Evolutionary conservation across 2,797 vertebrate species (phyloP).

Genomic region (Microctenopoma stevenorrisi): DNA sequence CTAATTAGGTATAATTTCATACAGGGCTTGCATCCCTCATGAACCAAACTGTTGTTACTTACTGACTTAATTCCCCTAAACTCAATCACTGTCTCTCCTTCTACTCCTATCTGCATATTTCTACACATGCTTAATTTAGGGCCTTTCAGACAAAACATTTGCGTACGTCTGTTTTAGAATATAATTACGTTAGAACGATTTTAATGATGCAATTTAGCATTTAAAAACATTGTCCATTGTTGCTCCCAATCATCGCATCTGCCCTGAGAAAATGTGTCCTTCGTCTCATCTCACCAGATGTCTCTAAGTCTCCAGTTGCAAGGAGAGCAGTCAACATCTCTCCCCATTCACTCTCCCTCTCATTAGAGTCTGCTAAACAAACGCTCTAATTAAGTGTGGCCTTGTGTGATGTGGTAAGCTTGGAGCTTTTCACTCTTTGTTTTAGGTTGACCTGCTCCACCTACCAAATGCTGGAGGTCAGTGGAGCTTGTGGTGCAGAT

Average conservation of each 20-base stretch:
- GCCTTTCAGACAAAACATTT: slow-evolving; percentile 27
- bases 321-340: slow-evolving; percentile 59
- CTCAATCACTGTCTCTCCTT: slow-evolving; percentile 14
- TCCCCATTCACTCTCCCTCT: slow-evolving; percentile 33
- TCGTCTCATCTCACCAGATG: slow-evolving; percentile 62
- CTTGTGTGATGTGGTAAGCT: slow-evolving; percentile 64
- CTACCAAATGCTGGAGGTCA: slow-evolving; percentile 54
- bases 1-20: slow-evolving; percentile 75
- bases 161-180: slow-evolving; percentile 22
- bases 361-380: slow-evolving; percentile 72
- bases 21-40: slow-evolving; percentile 51
- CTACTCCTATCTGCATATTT: not conserved
- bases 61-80: slow-evolving; percentile 44
- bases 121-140: slow-evolving; percentile 14
- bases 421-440: slow-evolving; percentile 65
- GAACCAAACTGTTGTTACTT: slow-evolving; percentile 47
- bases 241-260: slow-evolving; percentile 39
- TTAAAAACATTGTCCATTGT: slow-evolving; percentile 31
- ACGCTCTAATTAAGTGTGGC: slow-evolving; percentile 77
- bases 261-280: slow-evolving; percentile 50
- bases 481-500: slow-evolving; percentile 56
- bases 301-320: slow-evolving; percentile 69
- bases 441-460: slow-evolving; percentile 66
- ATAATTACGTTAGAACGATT: slow-evolving; percentile 28
- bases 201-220: slow-evolving; percentile 38